Conservation (phyloP, 2,888 invertebrate genomes). For the Taenaris catops region DNA sequence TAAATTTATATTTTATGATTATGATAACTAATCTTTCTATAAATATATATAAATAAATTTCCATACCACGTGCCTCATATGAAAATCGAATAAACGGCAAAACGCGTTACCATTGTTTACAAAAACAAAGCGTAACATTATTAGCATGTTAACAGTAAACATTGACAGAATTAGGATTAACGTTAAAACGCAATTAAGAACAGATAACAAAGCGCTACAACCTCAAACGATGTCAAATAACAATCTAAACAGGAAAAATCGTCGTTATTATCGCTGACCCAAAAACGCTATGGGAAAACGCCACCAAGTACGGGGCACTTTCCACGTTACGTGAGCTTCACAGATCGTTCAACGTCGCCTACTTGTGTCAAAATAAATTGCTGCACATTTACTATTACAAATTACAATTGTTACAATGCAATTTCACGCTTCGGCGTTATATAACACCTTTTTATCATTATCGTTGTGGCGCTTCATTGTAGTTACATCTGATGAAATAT, state of each 20-base stretch:
- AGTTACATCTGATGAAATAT: too few species aligned
- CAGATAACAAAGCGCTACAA: constrained; percentile 5
- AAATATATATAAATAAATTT: too few species aligned
- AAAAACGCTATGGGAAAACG: constrained; percentile 24
- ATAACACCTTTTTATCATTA: background rate
- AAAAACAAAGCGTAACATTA: too few species aligned
- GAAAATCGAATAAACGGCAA: too few species aligned
- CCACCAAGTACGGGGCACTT: constrained; percentile 28
- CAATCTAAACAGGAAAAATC: constrained; percentile 21
- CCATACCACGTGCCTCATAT: too few species aligned
- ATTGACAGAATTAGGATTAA: too few species aligned
- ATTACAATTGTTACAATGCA: constrained; percentile 7
- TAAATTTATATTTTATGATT: too few species aligned
- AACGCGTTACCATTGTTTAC: too few species aligned
- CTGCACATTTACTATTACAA: constrained; percentile 6
- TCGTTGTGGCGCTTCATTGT: too few species aligned
- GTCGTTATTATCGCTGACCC: constrained; percentile 20
- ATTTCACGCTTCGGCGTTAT: background rate
- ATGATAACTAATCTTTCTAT: too few species aligned
- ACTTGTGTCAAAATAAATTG: constrained; percentile 15
- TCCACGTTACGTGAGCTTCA: constrained; percentile 29
- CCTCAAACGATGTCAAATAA: constrained; percentile 17
- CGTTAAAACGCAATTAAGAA: too few species aligned
- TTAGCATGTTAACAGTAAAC: too few species aligned
- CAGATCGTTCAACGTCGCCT: constrained; percentile 13